Conservation (phyloP, 2,888 invertebrate species). For the Platycheirus rosarum region DNA sequence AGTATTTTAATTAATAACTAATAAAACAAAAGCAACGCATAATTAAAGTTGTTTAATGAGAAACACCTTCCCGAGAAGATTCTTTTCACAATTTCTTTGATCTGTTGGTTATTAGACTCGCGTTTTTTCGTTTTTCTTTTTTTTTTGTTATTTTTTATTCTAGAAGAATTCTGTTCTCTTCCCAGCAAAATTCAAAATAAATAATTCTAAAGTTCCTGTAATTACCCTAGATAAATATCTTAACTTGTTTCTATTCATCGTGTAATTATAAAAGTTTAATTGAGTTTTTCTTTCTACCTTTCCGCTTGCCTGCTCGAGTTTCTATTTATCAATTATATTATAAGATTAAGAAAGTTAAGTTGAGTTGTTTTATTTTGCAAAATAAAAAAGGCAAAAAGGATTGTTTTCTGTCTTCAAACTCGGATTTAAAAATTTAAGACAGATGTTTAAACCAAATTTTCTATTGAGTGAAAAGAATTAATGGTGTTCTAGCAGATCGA, state of each 20-base stretch:
- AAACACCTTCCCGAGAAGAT: not conserved
- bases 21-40: not conserved
- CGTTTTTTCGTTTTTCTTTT: not conserved
- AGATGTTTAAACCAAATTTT: no score
- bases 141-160: not conserved
- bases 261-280: slow-evolving; percentile 83
- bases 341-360: slow-evolving; percentile 10
- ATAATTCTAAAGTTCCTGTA: slow-evolving; percentile 76
- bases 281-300: slow-evolving; percentile 79
- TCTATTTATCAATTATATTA: slow-evolving; percentile 34
- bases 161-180: not conserved
- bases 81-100: slow-evolving; percentile 6
- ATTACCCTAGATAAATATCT: slow-evolving; percentile 82
- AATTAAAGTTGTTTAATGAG: slow-evolving; percentile 1
- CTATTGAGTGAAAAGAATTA: no score
- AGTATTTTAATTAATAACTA: not conserved
- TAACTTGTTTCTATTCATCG: slow-evolving; percentile 79
- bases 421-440: no score
- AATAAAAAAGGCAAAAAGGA: not conserved
- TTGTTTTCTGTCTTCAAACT: no score
- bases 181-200: not conserved
- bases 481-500: no score
- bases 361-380: not conserved
- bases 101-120: not conserved
- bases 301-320: not conserved